phyloP scores from a whole-genome alignment of 2,113 vertebrate genomes.

The Callorhinus ursinus region DNA sequence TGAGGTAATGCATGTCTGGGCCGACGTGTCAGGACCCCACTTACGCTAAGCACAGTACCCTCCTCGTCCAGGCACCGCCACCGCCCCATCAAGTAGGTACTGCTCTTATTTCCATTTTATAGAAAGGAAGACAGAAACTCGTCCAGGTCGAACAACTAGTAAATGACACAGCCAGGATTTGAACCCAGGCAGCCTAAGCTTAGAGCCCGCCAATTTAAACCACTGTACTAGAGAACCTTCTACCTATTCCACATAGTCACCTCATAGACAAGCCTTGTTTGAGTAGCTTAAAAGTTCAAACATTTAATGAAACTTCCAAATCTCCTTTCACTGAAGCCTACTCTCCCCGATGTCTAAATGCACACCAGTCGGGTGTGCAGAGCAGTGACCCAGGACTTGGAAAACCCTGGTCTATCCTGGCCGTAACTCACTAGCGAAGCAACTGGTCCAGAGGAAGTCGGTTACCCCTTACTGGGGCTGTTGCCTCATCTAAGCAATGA shows the following conservation, averaged over 20 bases:
- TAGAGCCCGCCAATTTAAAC: neutral
- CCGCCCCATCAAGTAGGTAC: neutral
- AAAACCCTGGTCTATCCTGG: constrained; percentile 29
- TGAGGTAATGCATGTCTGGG: neutral
- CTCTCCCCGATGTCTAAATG: constrained; percentile 28
- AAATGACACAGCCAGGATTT: constrained; percentile 42
- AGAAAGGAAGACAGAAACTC: neutral
- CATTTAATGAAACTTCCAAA: neutral
- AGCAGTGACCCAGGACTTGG: neutral
- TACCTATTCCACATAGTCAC: neutral
- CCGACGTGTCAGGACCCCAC: neutral
- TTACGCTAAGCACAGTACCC: neutral
- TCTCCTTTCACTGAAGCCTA: neutral
- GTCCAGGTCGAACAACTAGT: neutral
- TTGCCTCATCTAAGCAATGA: constrained; percentile 52
- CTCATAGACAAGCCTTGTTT: neutral
- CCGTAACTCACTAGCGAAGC: neutral
- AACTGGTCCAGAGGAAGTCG: constrained; percentile 15
- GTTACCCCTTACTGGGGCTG: neutral
- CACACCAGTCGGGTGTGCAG: neutral
- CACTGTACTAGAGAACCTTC: neutral
- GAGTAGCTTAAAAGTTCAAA: neutral
- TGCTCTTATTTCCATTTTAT: constrained; percentile 29
- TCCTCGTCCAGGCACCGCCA: neutral
- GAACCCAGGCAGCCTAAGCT: neutral